These are phyloP conservation scores for Drosophila pallidifrons DNA, from an alignment of 1,140 invertebrate genomes.

Conservation along the genomic window DNA sequence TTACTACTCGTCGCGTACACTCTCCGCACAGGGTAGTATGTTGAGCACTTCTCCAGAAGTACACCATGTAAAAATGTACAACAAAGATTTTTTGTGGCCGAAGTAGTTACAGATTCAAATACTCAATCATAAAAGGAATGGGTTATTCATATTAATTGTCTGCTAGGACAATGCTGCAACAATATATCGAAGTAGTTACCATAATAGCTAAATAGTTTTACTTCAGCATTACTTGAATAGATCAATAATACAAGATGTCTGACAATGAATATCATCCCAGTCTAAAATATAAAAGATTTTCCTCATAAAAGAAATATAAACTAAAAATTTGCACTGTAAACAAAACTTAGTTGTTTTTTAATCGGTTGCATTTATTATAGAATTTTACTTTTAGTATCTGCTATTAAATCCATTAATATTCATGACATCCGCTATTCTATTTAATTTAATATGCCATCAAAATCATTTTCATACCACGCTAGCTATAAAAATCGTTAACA, in stretches of 20 bases:
- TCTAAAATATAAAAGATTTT: too few species aligned
- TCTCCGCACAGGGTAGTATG: conserved; percentile 18
- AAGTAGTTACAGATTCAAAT: conserved; percentile 75
- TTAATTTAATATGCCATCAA: background rate
- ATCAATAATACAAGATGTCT: too few species aligned
- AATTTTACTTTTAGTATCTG: background rate
- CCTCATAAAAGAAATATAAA: too few species aligned
- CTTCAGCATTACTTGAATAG: background rate
- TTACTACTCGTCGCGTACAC: conserved; percentile 59
- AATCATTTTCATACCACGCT: too few species aligned
- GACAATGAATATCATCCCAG: too few species aligned
- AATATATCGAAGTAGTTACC: background rate
- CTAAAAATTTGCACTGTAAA: too few species aligned
- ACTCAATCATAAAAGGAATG: conserved; percentile 61
- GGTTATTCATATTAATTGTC: conserved; percentile 36
- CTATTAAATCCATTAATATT: background rate
- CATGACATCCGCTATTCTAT: background rate
- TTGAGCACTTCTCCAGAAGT: conserved; percentile 19
- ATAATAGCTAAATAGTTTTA: background rate
- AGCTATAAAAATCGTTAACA: background rate
- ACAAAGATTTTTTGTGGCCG: conserved; percentile 9
- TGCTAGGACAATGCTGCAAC: background rate
- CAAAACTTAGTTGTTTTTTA: too few species aligned
- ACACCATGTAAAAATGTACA: conserved; percentile 48
- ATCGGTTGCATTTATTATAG: too few species aligned